These are phyloP conservation scores for Plebejus anna DNA, from an alignment of 2,888 invertebrate species.

Conservation along the genomic window DNA sequence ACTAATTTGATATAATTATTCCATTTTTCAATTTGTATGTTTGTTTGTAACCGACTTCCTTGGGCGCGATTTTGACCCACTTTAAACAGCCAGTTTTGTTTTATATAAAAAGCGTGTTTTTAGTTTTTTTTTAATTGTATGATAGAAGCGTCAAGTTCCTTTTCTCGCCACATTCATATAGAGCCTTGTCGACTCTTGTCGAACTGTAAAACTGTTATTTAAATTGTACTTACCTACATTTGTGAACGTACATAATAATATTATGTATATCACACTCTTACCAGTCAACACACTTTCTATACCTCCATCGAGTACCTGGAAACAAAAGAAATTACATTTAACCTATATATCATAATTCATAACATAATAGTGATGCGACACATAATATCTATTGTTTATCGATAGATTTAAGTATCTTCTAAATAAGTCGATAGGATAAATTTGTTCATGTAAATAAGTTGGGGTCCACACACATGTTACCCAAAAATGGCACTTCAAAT, in stretches of 20 bases:
- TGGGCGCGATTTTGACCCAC: too few species aligned
- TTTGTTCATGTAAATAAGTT: too few species aligned
- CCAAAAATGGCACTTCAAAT: background rate
- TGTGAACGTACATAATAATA: background rate
- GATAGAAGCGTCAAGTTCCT: too few species aligned
- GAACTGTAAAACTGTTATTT: background rate
- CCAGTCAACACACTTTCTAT: constrained; percentile 1
- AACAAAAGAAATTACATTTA: constrained; percentile 13
- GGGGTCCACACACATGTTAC: background rate
- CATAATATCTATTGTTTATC: background rate
- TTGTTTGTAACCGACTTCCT: too few species aligned
- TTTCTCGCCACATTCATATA: too few species aligned
- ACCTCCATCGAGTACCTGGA: constrained; percentile 26
- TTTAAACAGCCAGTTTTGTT: too few species aligned
- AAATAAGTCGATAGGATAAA: background rate
- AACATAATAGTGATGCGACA: background rate
- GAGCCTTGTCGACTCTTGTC: background rate
- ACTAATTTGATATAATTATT: too few species aligned
- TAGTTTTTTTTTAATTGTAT: too few species aligned
- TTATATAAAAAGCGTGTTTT: too few species aligned
- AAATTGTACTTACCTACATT: background rate
- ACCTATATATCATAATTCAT: background rate
- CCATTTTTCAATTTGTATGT: too few species aligned
- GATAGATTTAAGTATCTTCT: background rate
- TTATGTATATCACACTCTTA: constrained; percentile 19